Conservation (phyloP, 2,113 vertebrate species). For the Fulmarus glacialis region DNA sequence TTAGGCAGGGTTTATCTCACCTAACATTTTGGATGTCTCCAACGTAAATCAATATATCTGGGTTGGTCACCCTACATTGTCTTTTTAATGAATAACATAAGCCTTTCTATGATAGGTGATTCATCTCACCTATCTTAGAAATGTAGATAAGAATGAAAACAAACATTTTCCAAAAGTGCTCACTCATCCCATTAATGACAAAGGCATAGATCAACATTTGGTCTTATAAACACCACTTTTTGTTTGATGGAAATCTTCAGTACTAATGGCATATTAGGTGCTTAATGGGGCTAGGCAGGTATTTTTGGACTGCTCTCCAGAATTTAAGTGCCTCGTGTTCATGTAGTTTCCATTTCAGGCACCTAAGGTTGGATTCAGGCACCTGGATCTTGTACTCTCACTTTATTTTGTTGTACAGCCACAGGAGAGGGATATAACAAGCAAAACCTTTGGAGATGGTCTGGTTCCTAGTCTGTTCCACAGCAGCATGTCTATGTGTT, state of each 20-base stretch:
- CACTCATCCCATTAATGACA: not conserved
- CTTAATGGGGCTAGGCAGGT: not conserved
- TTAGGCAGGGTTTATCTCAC: not conserved
- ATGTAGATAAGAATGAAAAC: not conserved
- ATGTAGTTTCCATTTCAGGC: not conserved
- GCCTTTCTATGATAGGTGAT: not conserved
- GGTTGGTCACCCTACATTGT: not conserved
- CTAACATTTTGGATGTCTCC: not conserved
- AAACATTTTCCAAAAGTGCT: not conserved
- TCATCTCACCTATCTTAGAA: not conserved
- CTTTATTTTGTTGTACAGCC: not conserved
- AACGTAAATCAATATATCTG: not conserved
- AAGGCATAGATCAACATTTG: not conserved
- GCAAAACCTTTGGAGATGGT: not conserved
- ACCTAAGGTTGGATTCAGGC: not conserved
- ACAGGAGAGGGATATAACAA: not conserved
- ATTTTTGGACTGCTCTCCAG: not conserved
- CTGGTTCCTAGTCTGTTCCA: not conserved
- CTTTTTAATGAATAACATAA: not conserved
- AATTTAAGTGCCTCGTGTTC: not conserved
- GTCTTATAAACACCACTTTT: not conserved
- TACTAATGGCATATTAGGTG: not conserved
- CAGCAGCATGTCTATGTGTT: not conserved
- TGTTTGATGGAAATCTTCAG: not conserved
- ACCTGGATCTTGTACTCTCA: not conserved